Evolutionary conservation across 2,797 vertebrate species (phyloP).

Genomic region (Helostoma temminkii): DNA sequence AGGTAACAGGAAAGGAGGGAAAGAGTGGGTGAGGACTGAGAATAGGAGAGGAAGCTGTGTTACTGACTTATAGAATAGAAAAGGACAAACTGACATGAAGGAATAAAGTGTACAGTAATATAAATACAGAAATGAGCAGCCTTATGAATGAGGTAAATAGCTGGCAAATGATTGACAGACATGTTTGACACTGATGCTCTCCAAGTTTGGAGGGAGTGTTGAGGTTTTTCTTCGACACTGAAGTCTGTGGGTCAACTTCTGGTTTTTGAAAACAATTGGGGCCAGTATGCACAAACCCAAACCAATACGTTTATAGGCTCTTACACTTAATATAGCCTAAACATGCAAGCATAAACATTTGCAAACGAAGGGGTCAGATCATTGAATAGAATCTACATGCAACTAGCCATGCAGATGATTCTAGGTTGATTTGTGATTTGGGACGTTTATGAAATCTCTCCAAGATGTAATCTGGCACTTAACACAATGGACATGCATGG

Average conservation of each 20-base stretch:
- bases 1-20: background rate
- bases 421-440: background rate
- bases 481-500: background rate
- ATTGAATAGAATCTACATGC: no score
- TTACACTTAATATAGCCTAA: background rate
- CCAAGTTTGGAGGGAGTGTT: background rate
- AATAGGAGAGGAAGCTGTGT: conserved; percentile 16
- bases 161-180: conserved; percentile 74
- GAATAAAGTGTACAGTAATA: conserved; percentile 81
- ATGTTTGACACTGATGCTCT: conserved; percentile 70
- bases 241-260: background rate
- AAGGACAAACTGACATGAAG: conserved; percentile 9
- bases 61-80: conserved; percentile 2
- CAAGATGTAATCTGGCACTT: background rate
- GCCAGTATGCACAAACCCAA: background rate
- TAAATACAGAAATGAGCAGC: conserved; percentile 90
- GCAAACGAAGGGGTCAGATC: no score
- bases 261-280: background rate
- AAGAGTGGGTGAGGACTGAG: conserved; percentile 10
- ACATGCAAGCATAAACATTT: background rate
- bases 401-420: background rate
- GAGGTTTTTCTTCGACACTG: background rate
- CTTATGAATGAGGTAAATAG: conserved; percentile 78
- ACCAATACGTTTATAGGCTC: background rate
- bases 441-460: background rate